Conservation (phyloP, 2,888 invertebrate species). For the Meliscaeva auricollis region DNA sequence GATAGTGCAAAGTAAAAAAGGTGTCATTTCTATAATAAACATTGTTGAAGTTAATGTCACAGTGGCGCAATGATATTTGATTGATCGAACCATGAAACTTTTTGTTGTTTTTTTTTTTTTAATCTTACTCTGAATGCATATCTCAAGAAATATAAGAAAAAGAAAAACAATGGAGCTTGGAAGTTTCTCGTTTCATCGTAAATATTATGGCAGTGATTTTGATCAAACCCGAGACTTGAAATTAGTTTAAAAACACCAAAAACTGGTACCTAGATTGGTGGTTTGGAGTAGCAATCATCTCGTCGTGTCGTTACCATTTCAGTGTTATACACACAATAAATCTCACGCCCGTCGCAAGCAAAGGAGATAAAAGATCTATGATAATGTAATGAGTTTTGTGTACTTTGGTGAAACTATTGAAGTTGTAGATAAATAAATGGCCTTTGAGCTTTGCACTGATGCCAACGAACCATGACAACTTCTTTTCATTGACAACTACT, state of each 20-base stretch:
- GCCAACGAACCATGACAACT: constrained; percentile 17
- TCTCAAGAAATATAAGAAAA: not conserved
- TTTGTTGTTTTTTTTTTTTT: not conserved
- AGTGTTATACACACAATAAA: not conserved
- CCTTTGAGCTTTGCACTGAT: not conserved
- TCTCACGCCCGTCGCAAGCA: not conserved
- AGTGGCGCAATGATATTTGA: too few species aligned
- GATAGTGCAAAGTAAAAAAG: not conserved
- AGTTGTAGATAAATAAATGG: constrained; percentile 16
- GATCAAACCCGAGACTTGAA: too few species aligned
- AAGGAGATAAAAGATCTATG: constrained; percentile 17
- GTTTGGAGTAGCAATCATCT: not conserved
- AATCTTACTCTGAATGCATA: not conserved
- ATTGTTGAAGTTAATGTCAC: too few species aligned
- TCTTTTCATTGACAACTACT: constrained; percentile 40
- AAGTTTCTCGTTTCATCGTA: too few species aligned
- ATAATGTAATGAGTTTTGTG: not conserved
- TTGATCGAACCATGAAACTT: too few species aligned
- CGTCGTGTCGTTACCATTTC: not conserved
- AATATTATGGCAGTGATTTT: too few species aligned
- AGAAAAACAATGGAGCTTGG: too few species aligned
- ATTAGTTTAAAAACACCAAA: constrained; percentile 1
- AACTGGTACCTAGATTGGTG: constrained; percentile 12
- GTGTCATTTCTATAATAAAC: not conserved
- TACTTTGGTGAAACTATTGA: constrained; percentile 1